These are phyloP conservation scores for Lutjanus erythropterus DNA, from an alignment of 2,113 vertebrate genomes.

Conservation along the genomic window DNA sequence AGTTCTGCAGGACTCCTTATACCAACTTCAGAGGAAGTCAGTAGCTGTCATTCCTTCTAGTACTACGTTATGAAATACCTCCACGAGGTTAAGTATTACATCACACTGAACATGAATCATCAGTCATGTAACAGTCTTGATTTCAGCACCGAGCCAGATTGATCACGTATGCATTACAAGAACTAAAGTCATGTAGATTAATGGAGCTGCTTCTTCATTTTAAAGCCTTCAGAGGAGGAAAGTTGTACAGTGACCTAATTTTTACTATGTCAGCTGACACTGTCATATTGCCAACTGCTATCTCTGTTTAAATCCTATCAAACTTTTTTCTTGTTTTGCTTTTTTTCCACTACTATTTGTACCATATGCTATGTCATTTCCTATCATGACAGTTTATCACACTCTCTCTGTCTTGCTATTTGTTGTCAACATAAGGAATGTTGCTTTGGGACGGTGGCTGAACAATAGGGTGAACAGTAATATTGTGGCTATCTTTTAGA, in stretches of 20 bases:
- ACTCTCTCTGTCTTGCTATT: conserved; percentile 9
- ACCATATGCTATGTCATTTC: conserved; percentile 35
- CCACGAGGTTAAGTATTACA: neutral
- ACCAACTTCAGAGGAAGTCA: neutral
- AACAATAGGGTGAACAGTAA: conserved; percentile 19
- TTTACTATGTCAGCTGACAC: neutral
- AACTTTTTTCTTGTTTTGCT: neutral
- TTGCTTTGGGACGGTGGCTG: neutral
- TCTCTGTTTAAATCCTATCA: conserved; percentile 2
- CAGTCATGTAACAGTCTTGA: neutral
- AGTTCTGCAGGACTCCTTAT: neutral
- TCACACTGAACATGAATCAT: conserved; percentile 7
- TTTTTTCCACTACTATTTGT: neutral
- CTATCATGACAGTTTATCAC: conserved; percentile 16
- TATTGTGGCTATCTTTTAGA: conserved; percentile 36
- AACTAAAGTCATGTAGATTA: neutral
- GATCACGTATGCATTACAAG: neutral
- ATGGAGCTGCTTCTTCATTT: neutral
- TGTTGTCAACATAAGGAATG: conserved; percentile 40
- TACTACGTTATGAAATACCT: conserved; percentile 15
- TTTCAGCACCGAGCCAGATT: neutral
- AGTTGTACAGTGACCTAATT: neutral
- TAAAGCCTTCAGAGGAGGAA: neutral
- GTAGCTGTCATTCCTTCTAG: conserved; percentile 13
- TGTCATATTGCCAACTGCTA: neutral